Conservation (phyloP, 2,888 invertebrate genomes). For the Acleris sparsana region DNA sequence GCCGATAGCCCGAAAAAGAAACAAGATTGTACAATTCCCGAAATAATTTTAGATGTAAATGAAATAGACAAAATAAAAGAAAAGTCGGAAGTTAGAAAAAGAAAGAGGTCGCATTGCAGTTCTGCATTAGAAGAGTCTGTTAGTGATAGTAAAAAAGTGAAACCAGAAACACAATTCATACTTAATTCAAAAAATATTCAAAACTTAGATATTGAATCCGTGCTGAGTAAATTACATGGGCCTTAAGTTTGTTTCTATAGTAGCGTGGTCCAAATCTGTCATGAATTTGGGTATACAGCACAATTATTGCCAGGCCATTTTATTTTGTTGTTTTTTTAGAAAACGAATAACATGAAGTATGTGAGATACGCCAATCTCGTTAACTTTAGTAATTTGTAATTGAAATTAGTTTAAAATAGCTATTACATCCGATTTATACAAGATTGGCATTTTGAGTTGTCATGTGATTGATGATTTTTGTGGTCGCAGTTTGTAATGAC, state of each 20-base stretch:
- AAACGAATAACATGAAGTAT: too few relatives aligned
- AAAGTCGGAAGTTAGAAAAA: conserved; percentile 58
- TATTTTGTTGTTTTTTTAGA: too few relatives aligned
- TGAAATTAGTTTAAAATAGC: too few relatives aligned
- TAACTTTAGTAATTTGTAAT: too few relatives aligned
- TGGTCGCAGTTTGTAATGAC: too few relatives aligned
- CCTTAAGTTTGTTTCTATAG: conserved; percentile 50
- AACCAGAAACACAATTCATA: conserved; percentile 63
- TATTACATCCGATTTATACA: too few relatives aligned
- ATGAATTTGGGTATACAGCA: not conserved
- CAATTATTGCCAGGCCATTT: too few relatives aligned
- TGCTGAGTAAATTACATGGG: conserved; percentile 75
- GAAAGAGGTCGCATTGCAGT: conserved; percentile 61
- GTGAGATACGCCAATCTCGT: too few relatives aligned
- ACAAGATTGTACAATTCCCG: conserved; percentile 54
- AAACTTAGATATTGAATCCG: conserved; percentile 77
- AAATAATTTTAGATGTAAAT: conserved; percentile 67
- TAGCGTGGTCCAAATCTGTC: not conserved
- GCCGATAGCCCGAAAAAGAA: conserved; percentile 49
- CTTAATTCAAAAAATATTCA: conserved; percentile 68
- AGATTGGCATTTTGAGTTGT: too few relatives aligned
- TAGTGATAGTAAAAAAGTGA: conserved; percentile 60
- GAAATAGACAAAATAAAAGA: conserved; percentile 45
- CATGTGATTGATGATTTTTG: too few relatives aligned
- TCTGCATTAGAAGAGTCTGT: conserved; percentile 56